Base-by-base conservation (phyloP, 1,140 invertebrate genomes). In the Scaptomyza hsui region DNA sequence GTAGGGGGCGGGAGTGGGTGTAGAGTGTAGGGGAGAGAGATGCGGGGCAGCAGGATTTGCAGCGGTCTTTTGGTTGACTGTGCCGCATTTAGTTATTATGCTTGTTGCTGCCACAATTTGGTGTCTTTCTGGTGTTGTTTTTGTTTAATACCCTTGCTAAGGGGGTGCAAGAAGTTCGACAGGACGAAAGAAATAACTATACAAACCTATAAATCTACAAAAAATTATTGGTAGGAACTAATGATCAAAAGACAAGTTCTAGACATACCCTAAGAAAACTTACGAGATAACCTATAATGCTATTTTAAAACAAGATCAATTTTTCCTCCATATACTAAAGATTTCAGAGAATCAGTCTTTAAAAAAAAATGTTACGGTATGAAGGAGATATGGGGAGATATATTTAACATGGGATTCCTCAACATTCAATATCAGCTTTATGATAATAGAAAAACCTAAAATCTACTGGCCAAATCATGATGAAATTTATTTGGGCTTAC, bases 21-120 rank as follows among this genome's bases (percentile, higher is more conserved):
- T 6, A 24, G 12, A n/a, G 41, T 16, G 19, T 15, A 6, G 32
- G 18, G 26, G n/a, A 10, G 15, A 37, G 1, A 16, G 35, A 12
- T 18, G 15, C 13, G 26, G 41, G 32, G 16, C 9, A 9, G 24
- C 3, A 35, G 41, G 15, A n/a, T 16, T 24, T 37, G 72, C 21
- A 21, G 29, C 35, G 5, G 52, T 19, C 26, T 39, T 35, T 7
- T 15, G 19, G 15, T 57, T 51, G 16, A 19, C 44, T 29, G 56
- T 45, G 53, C 65, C 56, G 63, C 77, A 86, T 85, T 86, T 81
- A 81, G 73, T 86, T 85, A 81, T 85, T 81, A 77, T 81, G 73
- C 81, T 85, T 86, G 26, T 29, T 73, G 65, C 75, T 72, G 75
- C 62, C 79, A 83, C 77, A 72, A 57, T 71, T 60, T 63, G 18